phyloP scores from a whole-genome alignment of 2,797 vertebrate species.

The Hydrocynus forskahlii region DNA sequence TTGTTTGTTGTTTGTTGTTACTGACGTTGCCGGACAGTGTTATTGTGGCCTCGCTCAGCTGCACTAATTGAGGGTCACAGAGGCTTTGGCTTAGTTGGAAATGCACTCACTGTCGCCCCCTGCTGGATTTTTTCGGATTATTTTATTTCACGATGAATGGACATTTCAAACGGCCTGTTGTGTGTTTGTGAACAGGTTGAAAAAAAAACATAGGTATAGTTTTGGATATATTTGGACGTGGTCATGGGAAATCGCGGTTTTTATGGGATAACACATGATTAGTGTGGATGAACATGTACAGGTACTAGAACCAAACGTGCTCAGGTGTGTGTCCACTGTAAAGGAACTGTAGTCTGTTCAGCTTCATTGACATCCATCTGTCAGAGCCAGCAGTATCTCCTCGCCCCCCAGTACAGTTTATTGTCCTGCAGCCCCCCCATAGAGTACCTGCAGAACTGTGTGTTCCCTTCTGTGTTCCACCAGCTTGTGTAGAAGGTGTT shows the following conservation, averaged over 20 bases:
- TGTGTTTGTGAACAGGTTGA: neutral
- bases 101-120: too few relatives aligned
- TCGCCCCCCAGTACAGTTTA: neutral
- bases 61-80: too few relatives aligned
- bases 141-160: neutral
- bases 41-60: too few relatives aligned
- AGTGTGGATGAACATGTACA: neutral
- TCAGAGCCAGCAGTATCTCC: neutral
- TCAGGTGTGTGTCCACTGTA: too few relatives aligned
- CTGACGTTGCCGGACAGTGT: neutral
- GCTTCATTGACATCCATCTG: neutral
- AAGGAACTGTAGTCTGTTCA: neutral
- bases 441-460: neutral
- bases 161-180: neutral
- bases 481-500: neutral
- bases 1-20: slow-evolving; percentile 42
- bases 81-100: too few relatives aligned
- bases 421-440: neutral
- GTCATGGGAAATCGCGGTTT: neutral
- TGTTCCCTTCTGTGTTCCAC: neutral
- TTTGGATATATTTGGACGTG: neutral
- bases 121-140: neutral
- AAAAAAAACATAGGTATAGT: neutral
- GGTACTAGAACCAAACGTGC: neutral
- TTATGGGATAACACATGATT: neutral